Evolutionary conservation across 1,140 invertebrate species (phyloP).

Genomic region (Diuraphis noxia): DNA sequence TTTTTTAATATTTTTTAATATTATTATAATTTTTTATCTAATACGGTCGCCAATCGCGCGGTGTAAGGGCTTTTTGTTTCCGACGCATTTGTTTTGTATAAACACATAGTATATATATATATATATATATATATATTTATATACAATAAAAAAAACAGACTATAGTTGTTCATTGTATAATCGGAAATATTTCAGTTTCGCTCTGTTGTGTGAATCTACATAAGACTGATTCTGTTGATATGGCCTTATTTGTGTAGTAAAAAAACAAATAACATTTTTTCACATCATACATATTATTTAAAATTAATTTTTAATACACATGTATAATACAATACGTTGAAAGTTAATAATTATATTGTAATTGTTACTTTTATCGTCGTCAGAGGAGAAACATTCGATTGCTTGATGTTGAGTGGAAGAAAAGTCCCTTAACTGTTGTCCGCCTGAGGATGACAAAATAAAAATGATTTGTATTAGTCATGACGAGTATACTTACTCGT

Average conservation of each 20-base stretch:
- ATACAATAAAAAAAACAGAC: background rate
- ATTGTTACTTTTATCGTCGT: background rate
- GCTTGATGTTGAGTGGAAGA: background rate
- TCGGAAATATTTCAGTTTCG: background rate
- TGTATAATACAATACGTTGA: background rate
- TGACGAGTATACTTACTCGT: background rate
- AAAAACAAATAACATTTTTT: background rate
- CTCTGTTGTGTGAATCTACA: background rate
- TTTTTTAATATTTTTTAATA: background rate
- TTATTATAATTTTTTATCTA: background rate
- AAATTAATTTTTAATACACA: background rate
- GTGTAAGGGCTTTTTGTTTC: constrained; percentile 18
- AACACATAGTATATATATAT: background rate
- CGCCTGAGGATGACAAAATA: background rate
- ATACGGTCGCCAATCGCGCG: background rate
- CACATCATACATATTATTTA: background rate
- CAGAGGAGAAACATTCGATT: background rate
- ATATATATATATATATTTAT: background rate
- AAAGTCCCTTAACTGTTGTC: background rate
- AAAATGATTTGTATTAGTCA: background rate
- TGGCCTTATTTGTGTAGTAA: background rate
- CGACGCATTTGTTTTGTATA: background rate
- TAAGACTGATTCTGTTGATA: background rate
- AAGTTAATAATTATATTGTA: background rate
- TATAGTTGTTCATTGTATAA: background rate